These are phyloP conservation scores for Hypena proboscidalis DNA, from an alignment of 2,888 invertebrate genomes.

Conservation along the genomic window DNA sequence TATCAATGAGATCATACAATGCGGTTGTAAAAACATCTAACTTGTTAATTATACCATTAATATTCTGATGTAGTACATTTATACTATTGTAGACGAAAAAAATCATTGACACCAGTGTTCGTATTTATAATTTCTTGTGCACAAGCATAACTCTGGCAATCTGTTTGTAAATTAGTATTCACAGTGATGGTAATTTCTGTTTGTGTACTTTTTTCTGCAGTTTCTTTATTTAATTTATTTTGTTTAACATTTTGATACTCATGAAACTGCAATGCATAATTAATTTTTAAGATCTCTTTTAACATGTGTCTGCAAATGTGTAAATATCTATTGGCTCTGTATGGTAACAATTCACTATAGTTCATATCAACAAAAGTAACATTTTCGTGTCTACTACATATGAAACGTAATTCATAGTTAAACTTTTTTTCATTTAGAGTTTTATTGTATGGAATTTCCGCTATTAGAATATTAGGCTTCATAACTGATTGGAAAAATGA, in stretches of 20 bases:
- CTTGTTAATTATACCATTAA: constrained; percentile 2
- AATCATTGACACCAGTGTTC: no score
- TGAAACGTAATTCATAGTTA: constrained; percentile 3
- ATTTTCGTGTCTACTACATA: neutral
- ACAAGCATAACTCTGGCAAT: neutral
- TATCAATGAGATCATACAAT: neutral
- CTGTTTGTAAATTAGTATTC: neutral
- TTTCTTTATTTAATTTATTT: neutral
- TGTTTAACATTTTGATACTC: neutral
- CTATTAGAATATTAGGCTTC: neutral
- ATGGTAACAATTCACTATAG: neutral
- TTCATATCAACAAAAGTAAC: constrained; percentile 1
- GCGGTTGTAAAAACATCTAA: neutral
- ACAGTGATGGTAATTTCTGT: neutral
- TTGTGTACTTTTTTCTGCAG: neutral
- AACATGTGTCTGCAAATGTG: neutral
- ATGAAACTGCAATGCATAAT: neutral
- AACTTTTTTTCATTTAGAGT: neutral
- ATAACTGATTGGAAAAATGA: neutral
- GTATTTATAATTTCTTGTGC: neutral
- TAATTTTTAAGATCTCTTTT: constrained; percentile 1
- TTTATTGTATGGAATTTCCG: constrained; percentile 3
- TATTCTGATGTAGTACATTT: constrained; percentile 5
- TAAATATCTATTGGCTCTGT: neutral
- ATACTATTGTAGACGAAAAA: constrained; percentile 5